Evolutionary conservation across 2,113 vertebrate genomes (phyloP), one percentile per base, ranked within the genome.

Genomic region (Callionymus lyra): DNA sequence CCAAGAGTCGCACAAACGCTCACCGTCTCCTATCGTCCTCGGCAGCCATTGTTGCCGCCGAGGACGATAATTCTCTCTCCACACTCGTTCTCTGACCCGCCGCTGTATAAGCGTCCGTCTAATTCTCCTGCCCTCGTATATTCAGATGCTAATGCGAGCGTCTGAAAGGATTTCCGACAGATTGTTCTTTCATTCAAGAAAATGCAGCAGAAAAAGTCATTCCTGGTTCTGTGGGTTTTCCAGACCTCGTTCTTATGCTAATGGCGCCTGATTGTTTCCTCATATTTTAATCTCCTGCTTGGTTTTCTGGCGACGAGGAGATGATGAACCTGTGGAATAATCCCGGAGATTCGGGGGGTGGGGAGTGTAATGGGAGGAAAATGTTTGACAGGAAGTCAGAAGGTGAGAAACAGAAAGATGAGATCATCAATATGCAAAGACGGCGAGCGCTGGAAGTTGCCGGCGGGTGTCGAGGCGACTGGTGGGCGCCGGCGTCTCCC

Each of bases 221-320:
- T 80, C 73, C 70, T 63, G 56, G 67, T 74, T 79, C 81, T 81
- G 64, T 68, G 65, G 76, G 80, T 83, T 84, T 84, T 84, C 69
- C 68, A 48, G 59, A 66, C 71, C 63, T 72, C 13, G 77, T 86
- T 85, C 83, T 82, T 81, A 84, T 84, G 81, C 71, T 80, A 86
- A 87, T 84, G 53, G 79, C 69, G 69, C 55, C 65, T 81, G 81
- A 86, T 84, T 86, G 82, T 86, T 85, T 85, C 77, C 80, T 82
- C 78, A 69, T 79, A 80, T 85, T 82, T 84, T 77, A 86, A 86
- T 86, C 79, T 77, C 67, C 72, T 48, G 58, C 62, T 41, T 33
- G 16, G 60, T 59, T 57, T 59, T 47, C 50, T 18, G 53, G 39
- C 41, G 21, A 36, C 2, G 6, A 44, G 11, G 12, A 49, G 34